Conservation (phyloP, 2,113 vertebrate genomes). For the Ranitomeya imitator region DNA sequence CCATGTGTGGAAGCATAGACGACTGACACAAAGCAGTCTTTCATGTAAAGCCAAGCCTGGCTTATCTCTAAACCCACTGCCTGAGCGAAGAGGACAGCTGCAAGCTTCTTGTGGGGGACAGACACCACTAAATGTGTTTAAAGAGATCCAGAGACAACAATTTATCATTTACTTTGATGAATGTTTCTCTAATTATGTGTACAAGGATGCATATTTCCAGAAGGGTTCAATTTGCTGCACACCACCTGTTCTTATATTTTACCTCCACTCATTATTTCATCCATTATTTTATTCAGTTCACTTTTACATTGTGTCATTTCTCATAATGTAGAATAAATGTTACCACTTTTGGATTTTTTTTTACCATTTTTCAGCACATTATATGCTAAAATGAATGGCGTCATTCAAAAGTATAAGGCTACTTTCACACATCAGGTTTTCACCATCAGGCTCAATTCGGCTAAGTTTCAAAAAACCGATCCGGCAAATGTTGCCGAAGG, state of each 20-base stretch:
- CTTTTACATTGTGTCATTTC: background rate
- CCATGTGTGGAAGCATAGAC: conserved; percentile 44
- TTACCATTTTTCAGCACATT: no score
- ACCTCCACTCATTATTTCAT: background rate
- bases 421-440: no score
- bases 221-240: background rate
- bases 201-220: conserved; percentile 31
- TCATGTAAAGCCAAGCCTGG: conserved; percentile 50
- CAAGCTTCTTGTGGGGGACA: conserved; percentile 51
- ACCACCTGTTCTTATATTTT: conserved; percentile 13
- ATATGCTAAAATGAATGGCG: no score
- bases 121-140: conserved; percentile 32
- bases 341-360: no score
- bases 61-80: conserved; percentile 53
- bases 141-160: conserved; percentile 7
- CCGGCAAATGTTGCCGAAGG: no score
- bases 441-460: no score
- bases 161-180: conserved; percentile 50
- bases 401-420: no score
- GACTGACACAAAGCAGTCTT: conserved; percentile 46
- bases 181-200: conserved; percentile 14
- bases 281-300: background rate
- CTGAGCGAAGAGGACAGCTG: conserved; percentile 53
- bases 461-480: no score
- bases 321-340: background rate